Evolutionary conservation across 2,888 invertebrate species (phyloP), one percentile per base, ranked within the genome.

Genomic region (Sesamia inferens): DNA sequence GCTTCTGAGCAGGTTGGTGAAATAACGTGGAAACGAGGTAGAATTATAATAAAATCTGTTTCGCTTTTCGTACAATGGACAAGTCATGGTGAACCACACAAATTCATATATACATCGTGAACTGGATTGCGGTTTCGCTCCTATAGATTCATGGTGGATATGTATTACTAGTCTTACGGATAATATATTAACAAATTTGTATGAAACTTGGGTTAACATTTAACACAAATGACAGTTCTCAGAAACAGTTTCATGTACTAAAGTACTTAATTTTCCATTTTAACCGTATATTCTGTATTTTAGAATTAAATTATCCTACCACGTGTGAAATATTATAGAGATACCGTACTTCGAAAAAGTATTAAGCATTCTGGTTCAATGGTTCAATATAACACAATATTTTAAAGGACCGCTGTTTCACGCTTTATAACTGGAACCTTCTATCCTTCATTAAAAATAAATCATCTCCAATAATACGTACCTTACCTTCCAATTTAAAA

Each of bases 401-500:
- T 71, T 48, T 44, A 55, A 78, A 71, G 54, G 65, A 22, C 19
- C 47, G 10, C 19, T 31, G 58, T 71, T 63, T 31, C 11, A 47
- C 6, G 39, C 16, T 42, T 57, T 47, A 39, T 47, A 4, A 68
- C 42, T 16, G 24, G 51, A 24, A 58, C 63, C 67, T 54, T 58
- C n/a, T 10, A 51, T 31, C 63, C 59, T 71, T 62, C 39, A 24
- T 55, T 59, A 59, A 64, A 77, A 79, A 78, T 79, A 71, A 82
- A 78, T 79, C 58, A 82, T 24, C 11, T 42, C 59, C 39, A 63
- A 69, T 74, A 79, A 55, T 48, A 47, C 19, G 42, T 11, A 63
- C 58, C 54, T 48, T 69, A 55, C 82, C 71, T 67, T 82, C 67
- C 74, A 69, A 57, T 79, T 83, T 69, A 6, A 6, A 13, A 67